These are phyloP conservation scores for Perodicticus potto DNA, from an alignment of 2,797 vertebrate species.

Conservation along the genomic window DNA sequence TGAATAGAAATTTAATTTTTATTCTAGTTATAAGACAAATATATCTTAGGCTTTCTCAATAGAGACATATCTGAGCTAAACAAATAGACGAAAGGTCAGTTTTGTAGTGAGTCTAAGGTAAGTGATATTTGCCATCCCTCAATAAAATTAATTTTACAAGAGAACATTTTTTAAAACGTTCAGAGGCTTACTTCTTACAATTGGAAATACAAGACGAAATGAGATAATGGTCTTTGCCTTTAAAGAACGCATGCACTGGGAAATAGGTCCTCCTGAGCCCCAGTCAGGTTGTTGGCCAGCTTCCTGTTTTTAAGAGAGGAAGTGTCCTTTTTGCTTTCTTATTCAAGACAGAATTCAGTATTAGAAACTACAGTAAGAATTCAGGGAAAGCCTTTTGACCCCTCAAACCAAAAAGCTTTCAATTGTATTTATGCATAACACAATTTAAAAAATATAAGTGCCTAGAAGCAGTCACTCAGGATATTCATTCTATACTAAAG, in stretches of 20 bases:
- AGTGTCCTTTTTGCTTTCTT: background rate
- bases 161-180: background rate
- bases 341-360: background rate
- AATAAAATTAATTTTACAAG: constrained; percentile 47
- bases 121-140: background rate
- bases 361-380: constrained; percentile 37
- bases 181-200: background rate
- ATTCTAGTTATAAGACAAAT: constrained; percentile 51
- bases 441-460: background rate
- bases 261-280: background rate
- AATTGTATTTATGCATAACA: background rate
- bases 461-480: background rate
- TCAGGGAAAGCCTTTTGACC: background rate
- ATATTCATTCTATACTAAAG: background rate
- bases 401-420: background rate
- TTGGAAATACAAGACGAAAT: background rate
- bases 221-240: background rate
- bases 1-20: constrained; percentile 36
- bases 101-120: background rate
- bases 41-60: constrained; percentile 28
- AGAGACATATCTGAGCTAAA: constrained; percentile 50
- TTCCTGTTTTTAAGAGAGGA: background rate
- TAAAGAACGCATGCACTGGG: background rate
- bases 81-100: constrained; percentile 49
- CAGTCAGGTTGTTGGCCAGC: background rate